phyloP scores from a whole-genome alignment of 2,888 invertebrate species.

The Ornithoptera alexandrae region DNA sequence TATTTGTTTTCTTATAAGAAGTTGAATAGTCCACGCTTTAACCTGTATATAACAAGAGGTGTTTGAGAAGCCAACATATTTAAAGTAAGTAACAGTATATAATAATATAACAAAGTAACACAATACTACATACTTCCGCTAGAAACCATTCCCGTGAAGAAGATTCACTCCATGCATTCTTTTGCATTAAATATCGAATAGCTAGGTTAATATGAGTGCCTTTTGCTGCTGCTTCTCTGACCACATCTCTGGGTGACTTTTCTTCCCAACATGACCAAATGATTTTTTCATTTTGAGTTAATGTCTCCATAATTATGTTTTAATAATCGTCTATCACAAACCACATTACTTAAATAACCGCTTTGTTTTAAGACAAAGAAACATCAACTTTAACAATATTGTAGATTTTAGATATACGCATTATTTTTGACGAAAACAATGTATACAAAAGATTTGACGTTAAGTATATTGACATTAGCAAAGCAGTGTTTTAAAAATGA shows the following conservation, averaged over 20 bases:
- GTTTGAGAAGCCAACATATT: not conserved
- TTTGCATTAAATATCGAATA: slow-evolving; percentile 77
- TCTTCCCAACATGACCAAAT: slow-evolving; percentile 84
- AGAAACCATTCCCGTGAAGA: slow-evolving; percentile 79
- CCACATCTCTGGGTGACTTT: slow-evolving; percentile 82
- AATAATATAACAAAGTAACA: not conserved
- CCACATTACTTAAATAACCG: not conserved
- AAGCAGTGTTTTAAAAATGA: not conserved
- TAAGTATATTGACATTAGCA: slow-evolving; percentile 11
- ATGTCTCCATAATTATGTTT: slow-evolving; percentile 70
- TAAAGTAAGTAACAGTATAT: not conserved
- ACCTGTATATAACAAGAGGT: slow-evolving; percentile 60
- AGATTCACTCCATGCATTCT: slow-evolving; percentile 74
- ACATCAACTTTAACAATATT: not conserved
- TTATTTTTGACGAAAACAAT: slow-evolving; percentile 13
- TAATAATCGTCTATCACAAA: not conserved
- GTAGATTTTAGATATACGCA: not conserved
- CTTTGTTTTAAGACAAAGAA: slow-evolving; percentile 8
- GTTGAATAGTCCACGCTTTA: slow-evolving; percentile 81
- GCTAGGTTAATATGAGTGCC: slow-evolving; percentile 82
- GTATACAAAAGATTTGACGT: slow-evolving; percentile 12
- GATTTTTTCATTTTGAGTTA: slow-evolving; percentile 78
- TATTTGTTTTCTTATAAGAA: slow-evolving; percentile 82
- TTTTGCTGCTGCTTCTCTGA: slow-evolving; percentile 84
- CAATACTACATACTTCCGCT: slow-evolving; percentile 68